Evolutionary conservation across 2,113 vertebrate species (phyloP), one percentile per base, ranked within the genome.

Genomic region (Melanerpes aurifrons): DNA sequence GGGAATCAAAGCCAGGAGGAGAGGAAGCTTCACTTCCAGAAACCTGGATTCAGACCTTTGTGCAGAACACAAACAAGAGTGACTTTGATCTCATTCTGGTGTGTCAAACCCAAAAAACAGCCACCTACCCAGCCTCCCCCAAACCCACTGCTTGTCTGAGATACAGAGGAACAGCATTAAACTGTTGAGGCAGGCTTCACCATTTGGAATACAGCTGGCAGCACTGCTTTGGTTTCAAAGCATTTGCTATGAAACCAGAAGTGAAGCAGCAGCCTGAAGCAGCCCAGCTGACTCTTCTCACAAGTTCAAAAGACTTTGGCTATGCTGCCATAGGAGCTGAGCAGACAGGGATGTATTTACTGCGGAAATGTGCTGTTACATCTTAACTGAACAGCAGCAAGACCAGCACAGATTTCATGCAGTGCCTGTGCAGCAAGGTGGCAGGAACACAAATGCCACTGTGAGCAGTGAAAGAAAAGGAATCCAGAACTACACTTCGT

Each of bases 1-100:
- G 70, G 28, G 69, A 93, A 86, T 81, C 53, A 94, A 93, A 94
- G 43, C n/a, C n/a, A 26, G 26, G 24, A 76, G 50, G 59, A 87
- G 37, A 68, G 29, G 56, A 71, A 89, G 26, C 24, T 87, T 78
- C 32, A 25, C 21, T 81, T 86, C 10, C 63, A 63, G 26, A 78
- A 75, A 21, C 35, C 16, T 19, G 21, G 76, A 79, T 61, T 86
- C 69, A 86, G 62, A 78, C 31, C 50, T 79, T 59, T 53, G 16
- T 2, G 0, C 35, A 69, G n/a, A 81, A 48, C 15, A 86, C 29
- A 87, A 82, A 57, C 40, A 32, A 48, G 72, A 89, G 63, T 24
- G 29, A 59, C 75, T 89, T 93, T 45, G 72, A 86, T 90, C 58
- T 62, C 58, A 26, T 64, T 35, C 64, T 18, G 66, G 16, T 0